Evolutionary conservation across 1,140 invertebrate genomes (phyloP), one percentile per base, ranked within the genome.

Genomic region (Aricia agestis): DNA sequence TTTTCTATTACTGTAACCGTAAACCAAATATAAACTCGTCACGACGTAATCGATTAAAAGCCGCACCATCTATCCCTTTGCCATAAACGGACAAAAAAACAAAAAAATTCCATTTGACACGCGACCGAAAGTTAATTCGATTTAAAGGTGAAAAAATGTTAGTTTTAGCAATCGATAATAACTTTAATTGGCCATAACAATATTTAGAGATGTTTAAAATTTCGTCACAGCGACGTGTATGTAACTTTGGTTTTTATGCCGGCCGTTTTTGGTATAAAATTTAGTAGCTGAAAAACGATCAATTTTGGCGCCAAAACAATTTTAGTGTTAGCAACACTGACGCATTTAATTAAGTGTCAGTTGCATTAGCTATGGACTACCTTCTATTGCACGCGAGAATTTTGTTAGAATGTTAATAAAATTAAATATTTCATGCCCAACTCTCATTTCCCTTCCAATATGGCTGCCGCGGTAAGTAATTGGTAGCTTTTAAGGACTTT

Each of bases 81-180:
- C 59, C 59, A 11, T 63, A 63, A 63, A 25, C 19, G 19, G 59
- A 19, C 18, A 59, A 63, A 18, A 19, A 63, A 63, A 63, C 2
- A 63, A 25, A 63, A 63, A 63, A 18, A 63, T 19, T 63, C 59
- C 59, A 31, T 63, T 63, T 63, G 59, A 63, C 59, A 63, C 59
- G 59, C 59, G 59, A 63, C 59, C 59, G 59, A 63, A 31, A 63
- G 59, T 63, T 19, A 63, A 63, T 63, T 63, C 59, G 19, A 63
- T 63, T 63, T 25, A 63, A 63, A 63, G 59, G 59, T 63, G 59
- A 63, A 63, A 63, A 63, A 31, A 63, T 63, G 59, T 63, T 63
- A 17, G 59, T 63, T 63, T 63, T 63, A 63, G 59, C 59, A 63
- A 63, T 63, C 18, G 59, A 63, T 63, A 63, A 63, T 63, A 63